Percentiles rank a stretch among this genome's conserved stretches.
Conservation (phyloP, 2,113 vertebrate genomes). For the Nansenia antarctica region DNA sequence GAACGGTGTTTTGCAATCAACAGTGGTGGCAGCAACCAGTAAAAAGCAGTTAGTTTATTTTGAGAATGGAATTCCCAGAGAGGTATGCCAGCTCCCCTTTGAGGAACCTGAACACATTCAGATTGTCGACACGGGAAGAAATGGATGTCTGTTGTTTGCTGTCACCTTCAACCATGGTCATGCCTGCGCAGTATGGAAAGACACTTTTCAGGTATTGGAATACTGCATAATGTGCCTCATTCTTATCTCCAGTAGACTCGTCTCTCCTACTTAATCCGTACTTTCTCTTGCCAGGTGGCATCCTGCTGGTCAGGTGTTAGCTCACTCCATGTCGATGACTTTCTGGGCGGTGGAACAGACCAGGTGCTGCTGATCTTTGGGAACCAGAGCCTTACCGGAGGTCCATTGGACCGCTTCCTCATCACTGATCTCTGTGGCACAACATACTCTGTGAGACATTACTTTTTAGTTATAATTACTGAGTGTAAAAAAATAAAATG, state of each 20-base stretch:
- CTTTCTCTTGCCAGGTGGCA: constrained; percentile 74
- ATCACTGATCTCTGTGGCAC: constrained; percentile 84
- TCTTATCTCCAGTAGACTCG: no score
- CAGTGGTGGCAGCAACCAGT: constrained; percentile 76
- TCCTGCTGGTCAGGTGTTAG: constrained; percentile 80
- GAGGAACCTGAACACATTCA: constrained; percentile 75
- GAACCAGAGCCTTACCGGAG: constrained; percentile 49
- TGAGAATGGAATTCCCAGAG: constrained; percentile 79
- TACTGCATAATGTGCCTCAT: no score
- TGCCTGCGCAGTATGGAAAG: constrained; percentile 81
- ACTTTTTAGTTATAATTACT: background rate
- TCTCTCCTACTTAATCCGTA: background rate
- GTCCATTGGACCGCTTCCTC: constrained; percentile 70
- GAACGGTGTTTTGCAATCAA: constrained; percentile 60
- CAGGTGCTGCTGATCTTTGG: constrained; percentile 86
- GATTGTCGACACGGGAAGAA: constrained; percentile 68
- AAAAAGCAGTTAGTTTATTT: constrained; percentile 86
- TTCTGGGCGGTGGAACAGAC: constrained; percentile 84
- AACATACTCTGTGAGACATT: constrained; percentile 79
- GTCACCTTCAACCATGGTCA: constrained; percentile 77
- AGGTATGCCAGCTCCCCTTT: constrained; percentile 84
- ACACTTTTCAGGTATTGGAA: constrained; percentile 83
- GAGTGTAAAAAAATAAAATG: background rate
- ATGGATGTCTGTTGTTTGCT: constrained; percentile 75
- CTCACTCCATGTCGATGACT: constrained; percentile 85